phyloP scores from a whole-genome alignment of 2,113 vertebrate genomes.

The Protomyctophum bolini region DNA sequence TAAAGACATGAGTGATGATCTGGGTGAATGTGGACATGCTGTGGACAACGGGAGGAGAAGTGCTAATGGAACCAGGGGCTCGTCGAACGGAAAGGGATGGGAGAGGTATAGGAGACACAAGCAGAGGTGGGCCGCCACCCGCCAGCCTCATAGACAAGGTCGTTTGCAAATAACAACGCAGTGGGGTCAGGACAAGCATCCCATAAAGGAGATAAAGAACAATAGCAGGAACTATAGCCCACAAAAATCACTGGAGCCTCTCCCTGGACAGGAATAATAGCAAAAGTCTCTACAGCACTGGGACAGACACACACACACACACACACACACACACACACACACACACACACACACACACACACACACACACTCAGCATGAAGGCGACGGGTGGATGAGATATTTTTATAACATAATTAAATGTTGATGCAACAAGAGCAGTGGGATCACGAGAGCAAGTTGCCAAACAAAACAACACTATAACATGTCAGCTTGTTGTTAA shows the following conservation, averaged over 20 bases:
- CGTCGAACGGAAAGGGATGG: conserved; percentile 66
- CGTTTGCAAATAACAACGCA: conserved; percentile 73
- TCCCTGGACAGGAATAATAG: conserved; percentile 80
- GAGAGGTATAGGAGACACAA: conserved; percentile 64
- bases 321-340: conserved; percentile 48
- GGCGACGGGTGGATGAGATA: conserved; percentile 60
- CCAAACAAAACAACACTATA: conserved; percentile 46
- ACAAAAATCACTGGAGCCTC: conserved; percentile 78
- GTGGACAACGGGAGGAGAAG: conserved; percentile 18
- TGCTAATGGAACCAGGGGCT: conserved; percentile 55
- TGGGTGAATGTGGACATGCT: conserved; percentile 29
- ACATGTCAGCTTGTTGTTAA: conserved; percentile 14
- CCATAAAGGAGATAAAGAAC: conserved; percentile 89
- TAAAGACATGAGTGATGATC: conserved; percentile 26
- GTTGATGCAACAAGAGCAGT: conserved; percentile 55
- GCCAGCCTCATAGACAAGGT: conserved; percentile 76
- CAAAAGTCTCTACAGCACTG: conserved; percentile 59
- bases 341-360: neutral
- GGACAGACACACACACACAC: conserved; percentile 2
- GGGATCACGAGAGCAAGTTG: conserved; percentile 39
- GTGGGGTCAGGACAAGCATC: conserved; percentile 78
- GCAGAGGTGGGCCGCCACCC: conserved; percentile 55
- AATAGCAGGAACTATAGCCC: conserved; percentile 88
- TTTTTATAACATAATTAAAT: conserved; percentile 68
- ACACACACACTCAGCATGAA: conserved; percentile 59